Base-by-base conservation (phyloP, 2,888 invertebrate genomes). In the Drosophila multiciliata region DNA sequence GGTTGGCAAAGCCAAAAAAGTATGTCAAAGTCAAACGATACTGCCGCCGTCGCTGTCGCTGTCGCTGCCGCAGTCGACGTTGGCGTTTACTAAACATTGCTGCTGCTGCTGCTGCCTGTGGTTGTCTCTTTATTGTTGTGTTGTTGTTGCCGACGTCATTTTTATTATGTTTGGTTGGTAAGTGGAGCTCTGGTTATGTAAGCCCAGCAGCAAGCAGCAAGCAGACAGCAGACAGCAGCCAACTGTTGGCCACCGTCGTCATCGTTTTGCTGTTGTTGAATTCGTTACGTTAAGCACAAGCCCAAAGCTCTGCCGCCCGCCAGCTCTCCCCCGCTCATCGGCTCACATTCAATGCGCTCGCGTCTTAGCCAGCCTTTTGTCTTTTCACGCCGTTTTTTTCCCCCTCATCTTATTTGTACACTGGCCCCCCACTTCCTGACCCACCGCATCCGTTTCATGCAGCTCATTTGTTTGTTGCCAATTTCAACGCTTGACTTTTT, bases 11-110 rank as follows among this genome's bases (percentile, higher is more conserved):
- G 70, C 73, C 70, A 79, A 75, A 85, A 92, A 91, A 91, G 91
- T 91, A 89, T 91, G 91, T 91, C 91, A 91, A 91, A 92, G 91
- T 91, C 91, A 91, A 91, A 87, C 82, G 75, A 48, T 73, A 73
- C 84, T 57, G 82, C 52, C 49, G 63, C 65, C 6, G 77, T 38
- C 71, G 65, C 40, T 3, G 74, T 33, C 63, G 60, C 40, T 2
- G 74, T 45, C 64, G 60, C 33, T 15, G 64, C 8, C 62, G 54
- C 7, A 32, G 53, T 33, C 36, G 68, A 33, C 45, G 73, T 32
- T 33, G 45, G 26, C 66, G 65, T 57, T 87, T 77, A 79, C 82
- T 87, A 82, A 82, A 83, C 82, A 75, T 76, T 70, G 69, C 54
- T 66, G 54, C 38, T 62, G 59, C 40, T 40, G 45, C n/a, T n/a